These are phyloP conservation scores for Porites lutea DNA, from an alignment of 64 coral and sea anemone genomes.

Conservation along the genomic window DNA sequence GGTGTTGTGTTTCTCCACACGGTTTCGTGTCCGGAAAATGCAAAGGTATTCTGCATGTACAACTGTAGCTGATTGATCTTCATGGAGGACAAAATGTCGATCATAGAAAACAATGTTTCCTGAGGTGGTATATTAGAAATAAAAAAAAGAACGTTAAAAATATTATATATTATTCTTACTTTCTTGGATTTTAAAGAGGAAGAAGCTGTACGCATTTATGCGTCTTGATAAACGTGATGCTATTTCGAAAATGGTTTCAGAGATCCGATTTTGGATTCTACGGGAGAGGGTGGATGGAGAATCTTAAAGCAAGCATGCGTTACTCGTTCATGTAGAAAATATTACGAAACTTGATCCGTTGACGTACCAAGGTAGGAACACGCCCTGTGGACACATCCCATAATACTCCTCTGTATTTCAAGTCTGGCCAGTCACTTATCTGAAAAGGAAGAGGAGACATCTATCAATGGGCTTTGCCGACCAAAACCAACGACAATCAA, in stretches of 20 bases:
- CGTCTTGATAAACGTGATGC: too few relatives aligned
- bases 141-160: background rate
- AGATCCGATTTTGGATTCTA: too few relatives aligned
- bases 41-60: slow-evolving; percentile 95
- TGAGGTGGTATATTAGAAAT: slow-evolving; percentile 13
- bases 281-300: too few relatives aligned
- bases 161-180: too few relatives aligned
- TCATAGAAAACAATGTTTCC: slow-evolving; percentile 88
- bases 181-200: too few relatives aligned
- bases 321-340: too few relatives aligned
- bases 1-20: slow-evolving; percentile 79
- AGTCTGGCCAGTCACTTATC: slow-evolving; percentile 95
- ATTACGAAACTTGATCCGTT: background rate
- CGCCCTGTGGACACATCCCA: slow-evolving; percentile 89
- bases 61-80: slow-evolving; percentile 95
- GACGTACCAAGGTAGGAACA: slow-evolving; percentile 80
- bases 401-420: slow-evolving; percentile 85
- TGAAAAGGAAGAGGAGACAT: background rate
- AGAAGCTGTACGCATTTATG: too few relatives aligned
- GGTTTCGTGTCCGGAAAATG: slow-evolving; percentile 74
- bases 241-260: too few relatives aligned
- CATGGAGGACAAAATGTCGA: slow-evolving; percentile 83
- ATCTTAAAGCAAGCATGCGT: too few relatives aligned
- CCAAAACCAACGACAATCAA: too few relatives aligned
- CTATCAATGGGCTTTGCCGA: background rate